phyloP scores from a whole-genome alignment of 2,113 vertebrate genomes.

The Scalopus aquaticus region DNA sequence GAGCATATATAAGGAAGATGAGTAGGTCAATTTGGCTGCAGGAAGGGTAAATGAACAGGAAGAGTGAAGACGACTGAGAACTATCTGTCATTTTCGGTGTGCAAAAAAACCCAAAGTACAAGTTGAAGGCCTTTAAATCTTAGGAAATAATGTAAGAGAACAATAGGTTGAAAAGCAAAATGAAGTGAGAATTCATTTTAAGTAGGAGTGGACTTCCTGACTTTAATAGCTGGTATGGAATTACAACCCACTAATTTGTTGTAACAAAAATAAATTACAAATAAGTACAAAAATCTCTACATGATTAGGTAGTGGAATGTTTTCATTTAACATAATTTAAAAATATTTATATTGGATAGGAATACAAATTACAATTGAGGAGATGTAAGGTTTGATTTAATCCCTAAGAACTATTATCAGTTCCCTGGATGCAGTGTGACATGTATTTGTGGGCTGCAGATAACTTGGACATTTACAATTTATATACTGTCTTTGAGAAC shows the following conservation, averaged over 20 bases:
- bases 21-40: background rate
- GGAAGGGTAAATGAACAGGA: background rate
- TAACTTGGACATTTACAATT: background rate
- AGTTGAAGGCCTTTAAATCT: background rate
- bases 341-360: background rate
- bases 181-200: background rate
- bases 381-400: background rate
- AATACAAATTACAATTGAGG: background rate
- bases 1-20: background rate
- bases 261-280: background rate
- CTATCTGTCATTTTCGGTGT: background rate
- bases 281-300: background rate
- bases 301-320: background rate
- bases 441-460: background rate
- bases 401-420: background rate
- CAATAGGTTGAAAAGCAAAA: background rate
- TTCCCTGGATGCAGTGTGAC: background rate
- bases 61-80: background rate
- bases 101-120: background rate
- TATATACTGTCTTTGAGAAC: slow-evolving; percentile 33
- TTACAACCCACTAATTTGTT: background rate
- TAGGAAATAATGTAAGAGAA: background rate
- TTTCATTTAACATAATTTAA: background rate
- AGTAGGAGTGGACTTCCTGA: background rate
- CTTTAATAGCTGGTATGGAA: background rate